Evolutionary conservation across 2,113 vertebrate genomes (phyloP).

Genomic region (Herpailurus yagouaroundi): DNA sequence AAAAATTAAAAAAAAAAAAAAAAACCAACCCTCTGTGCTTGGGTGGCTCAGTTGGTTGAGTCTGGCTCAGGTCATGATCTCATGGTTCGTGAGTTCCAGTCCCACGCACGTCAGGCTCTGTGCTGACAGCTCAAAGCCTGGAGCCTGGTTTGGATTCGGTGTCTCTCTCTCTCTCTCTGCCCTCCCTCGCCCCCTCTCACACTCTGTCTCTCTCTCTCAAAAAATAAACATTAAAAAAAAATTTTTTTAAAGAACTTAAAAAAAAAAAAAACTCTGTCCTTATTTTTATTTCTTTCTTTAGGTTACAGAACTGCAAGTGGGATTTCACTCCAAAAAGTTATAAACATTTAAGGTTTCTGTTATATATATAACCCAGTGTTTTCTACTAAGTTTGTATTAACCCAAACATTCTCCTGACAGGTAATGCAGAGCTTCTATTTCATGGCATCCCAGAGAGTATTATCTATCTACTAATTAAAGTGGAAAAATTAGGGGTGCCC

Average conservation of each 20-base stretch:
- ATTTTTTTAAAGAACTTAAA: too few species aligned
- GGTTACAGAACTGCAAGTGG: background rate
- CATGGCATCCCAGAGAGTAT: background rate
- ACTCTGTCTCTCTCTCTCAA: too few species aligned
- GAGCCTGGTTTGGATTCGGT: too few species aligned
- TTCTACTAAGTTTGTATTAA: background rate
- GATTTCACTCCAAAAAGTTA: constrained; percentile 16
- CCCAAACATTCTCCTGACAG: background rate
- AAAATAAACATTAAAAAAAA: too few species aligned
- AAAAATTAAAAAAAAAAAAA: too few species aligned
- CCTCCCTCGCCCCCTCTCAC: too few species aligned
- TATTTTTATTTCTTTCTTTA: constrained; percentile 47
- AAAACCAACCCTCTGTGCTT: background rate
- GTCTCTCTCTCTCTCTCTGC: too few species aligned
- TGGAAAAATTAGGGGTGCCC: background rate
- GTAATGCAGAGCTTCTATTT: background rate
- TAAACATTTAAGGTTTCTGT: background rate
- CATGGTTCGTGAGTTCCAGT: too few species aligned
- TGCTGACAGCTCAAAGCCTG: too few species aligned
- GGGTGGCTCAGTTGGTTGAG: too few species aligned
- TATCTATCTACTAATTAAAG: background rate
- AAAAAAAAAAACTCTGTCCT: background rate
- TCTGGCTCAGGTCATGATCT: too few species aligned
- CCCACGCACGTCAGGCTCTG: too few species aligned
- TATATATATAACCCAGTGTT: background rate